These are phyloP conservation scores for Trachelus iudaicus DNA, from an alignment of 2,888 invertebrate genomes.

Conservation along the genomic window DNA sequence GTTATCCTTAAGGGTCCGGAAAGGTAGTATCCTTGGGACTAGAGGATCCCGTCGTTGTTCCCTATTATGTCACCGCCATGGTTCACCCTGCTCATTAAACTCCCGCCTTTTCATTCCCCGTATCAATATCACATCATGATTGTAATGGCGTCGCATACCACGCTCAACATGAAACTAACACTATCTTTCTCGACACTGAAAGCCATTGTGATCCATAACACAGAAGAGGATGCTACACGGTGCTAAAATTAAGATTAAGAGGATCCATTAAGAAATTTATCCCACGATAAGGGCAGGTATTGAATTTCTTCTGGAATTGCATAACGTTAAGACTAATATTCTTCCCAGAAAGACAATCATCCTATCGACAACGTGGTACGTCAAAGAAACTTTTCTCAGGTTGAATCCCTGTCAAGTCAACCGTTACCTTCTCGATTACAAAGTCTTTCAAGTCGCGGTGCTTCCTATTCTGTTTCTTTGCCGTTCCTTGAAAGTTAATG, in stretches of 20 bases:
- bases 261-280: neutral
- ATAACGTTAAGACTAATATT: neutral
- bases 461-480: neutral
- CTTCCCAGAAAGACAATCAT: neutral
- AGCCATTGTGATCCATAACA: neutral
- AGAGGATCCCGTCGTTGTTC: slow-evolving; percentile 13
- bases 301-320: neutral
- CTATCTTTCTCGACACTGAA: neutral
- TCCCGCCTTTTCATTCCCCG: slow-evolving; percentile 47
- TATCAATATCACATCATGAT: slow-evolving; percentile 30
- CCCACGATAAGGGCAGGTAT: neutral
- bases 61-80: slow-evolving; percentile 50
- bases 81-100: slow-evolving; percentile 48
- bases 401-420: neutral
- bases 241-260: neutral
- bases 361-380: neutral
- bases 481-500: neutral
- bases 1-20: slow-evolving; percentile 8
- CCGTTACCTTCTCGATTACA: neutral
- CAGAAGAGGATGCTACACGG: neutral
- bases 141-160: neutral
- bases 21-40: slow-evolving; percentile 20
- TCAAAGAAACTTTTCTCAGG: neutral
- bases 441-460: neutral
- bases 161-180: neutral